Conservation (phyloP, 2,113 vertebrate genomes). For the Syrmaticus mikado region DNA sequence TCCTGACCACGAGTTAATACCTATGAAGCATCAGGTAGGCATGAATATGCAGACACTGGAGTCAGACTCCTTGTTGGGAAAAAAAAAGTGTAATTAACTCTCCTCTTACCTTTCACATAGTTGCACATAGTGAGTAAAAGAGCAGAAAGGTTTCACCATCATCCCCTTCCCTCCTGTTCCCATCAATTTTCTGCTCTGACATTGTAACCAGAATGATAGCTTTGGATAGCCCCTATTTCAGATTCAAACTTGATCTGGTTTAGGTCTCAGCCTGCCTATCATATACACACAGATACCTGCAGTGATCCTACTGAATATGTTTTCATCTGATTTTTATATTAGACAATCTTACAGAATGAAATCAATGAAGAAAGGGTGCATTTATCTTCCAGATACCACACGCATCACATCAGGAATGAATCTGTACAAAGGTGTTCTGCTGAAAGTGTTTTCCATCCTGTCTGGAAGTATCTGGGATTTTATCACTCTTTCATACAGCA, state of each 20-base stretch:
- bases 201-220: not conserved
- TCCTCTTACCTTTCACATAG: not conserved
- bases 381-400: not conserved
- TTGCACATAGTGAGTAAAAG: not conserved
- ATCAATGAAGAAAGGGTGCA: not conserved
- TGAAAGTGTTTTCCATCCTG: not conserved
- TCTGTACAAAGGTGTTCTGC: not conserved
- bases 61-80: accelerated
- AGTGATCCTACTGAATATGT: not conserved
- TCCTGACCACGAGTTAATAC: not conserved
- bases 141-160: not conserved
- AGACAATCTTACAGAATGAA: not conserved
- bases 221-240: not conserved
- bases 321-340: not conserved
- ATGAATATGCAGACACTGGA: not conserved
- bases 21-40: not conserved
- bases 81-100: not conserved
- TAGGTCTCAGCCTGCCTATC: not conserved
- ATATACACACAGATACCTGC: not conserved
- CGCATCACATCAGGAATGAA: not conserved
- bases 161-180: accelerated
- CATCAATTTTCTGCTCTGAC: not conserved
- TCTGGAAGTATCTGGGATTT: not conserved
- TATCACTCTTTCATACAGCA: not conserved
- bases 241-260: not conserved